Conservation (phyloP, 2,888 invertebrate genomes). For the Drymonia ruficornis region DNA sequence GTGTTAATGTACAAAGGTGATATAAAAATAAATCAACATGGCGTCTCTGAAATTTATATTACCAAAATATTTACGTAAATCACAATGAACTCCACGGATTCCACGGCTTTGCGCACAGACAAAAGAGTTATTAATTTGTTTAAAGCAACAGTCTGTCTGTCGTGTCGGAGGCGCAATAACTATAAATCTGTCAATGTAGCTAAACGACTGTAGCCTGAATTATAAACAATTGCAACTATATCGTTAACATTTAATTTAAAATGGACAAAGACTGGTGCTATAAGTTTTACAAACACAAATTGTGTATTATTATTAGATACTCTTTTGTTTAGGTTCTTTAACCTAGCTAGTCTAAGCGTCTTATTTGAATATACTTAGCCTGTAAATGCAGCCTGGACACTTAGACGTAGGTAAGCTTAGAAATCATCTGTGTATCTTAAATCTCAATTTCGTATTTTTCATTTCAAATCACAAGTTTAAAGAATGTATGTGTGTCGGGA, state of each 20-base stretch:
- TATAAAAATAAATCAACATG: neutral
- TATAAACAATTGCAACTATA: slow-evolving; percentile 3
- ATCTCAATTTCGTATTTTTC: too few relatives aligned
- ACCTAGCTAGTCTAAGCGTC: too few relatives aligned
- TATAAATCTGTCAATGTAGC: slow-evolving; percentile 56
- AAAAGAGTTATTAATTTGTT: slow-evolving; percentile 50
- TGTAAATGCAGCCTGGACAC: too few relatives aligned
- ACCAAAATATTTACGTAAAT: slow-evolving; percentile 6
- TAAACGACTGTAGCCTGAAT: neutral
- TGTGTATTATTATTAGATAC: neutral
- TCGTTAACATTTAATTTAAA: slow-evolving; percentile 1
- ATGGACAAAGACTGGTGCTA: neutral
- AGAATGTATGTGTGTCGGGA: too few relatives aligned
- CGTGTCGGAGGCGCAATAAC: slow-evolving; percentile 40
- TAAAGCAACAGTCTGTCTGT: slow-evolving; percentile 31
- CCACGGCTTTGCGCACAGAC: slow-evolving; percentile 19
- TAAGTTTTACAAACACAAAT: neutral
- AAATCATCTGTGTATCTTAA: too few relatives aligned
- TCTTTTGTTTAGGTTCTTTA: neutral
- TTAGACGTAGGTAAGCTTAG: too few relatives aligned
- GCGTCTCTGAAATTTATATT: slow-evolving; percentile 1
- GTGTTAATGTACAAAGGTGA: neutral
- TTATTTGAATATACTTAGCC: neutral
- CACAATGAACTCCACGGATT: neutral
- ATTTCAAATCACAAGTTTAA: too few relatives aligned